These are phyloP conservation scores for Emberiza fucata DNA, from an alignment of 2,113 vertebrate species.

Conservation along the genomic window DNA sequence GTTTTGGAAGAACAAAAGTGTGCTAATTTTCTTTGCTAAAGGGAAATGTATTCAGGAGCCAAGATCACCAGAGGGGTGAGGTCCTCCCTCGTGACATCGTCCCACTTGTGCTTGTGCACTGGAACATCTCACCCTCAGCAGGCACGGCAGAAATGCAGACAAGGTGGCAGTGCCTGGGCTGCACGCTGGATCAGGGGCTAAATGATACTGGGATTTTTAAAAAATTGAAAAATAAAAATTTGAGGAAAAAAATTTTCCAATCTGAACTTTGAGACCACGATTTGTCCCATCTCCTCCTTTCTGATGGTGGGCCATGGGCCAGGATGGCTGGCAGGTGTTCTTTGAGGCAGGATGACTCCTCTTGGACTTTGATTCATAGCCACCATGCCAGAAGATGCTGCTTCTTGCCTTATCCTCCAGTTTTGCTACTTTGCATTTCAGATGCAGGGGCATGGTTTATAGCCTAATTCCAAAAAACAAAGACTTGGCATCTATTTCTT, in stretches of 20 bases:
- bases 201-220: accelerated
- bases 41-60: not conserved
- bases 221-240: accelerated
- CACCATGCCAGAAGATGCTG: not conserved
- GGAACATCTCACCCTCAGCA: not conserved
- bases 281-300: not conserved
- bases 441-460: not conserved
- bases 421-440: not conserved
- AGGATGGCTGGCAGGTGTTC: accelerated
- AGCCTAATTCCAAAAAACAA: not conserved
- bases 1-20: not conserved
- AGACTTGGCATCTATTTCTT: not conserved
- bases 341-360: not conserved
- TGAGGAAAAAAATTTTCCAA: accelerated
- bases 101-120: not conserved
- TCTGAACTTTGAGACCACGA: not conserved
- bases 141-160: not conserved
- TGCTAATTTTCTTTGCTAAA: not conserved
- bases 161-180: accelerated
- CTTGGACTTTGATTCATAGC: not conserved
- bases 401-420: not conserved
- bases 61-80: no score
- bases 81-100: not conserved
- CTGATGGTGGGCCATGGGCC: not conserved
- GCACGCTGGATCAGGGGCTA: not conserved